Percentiles rank a stretch among this genome's conserved stretches.
phyloP scores from a whole-genome alignment of 2,797 vertebrate genomes.

The Syndactyla subalaris region DNA sequence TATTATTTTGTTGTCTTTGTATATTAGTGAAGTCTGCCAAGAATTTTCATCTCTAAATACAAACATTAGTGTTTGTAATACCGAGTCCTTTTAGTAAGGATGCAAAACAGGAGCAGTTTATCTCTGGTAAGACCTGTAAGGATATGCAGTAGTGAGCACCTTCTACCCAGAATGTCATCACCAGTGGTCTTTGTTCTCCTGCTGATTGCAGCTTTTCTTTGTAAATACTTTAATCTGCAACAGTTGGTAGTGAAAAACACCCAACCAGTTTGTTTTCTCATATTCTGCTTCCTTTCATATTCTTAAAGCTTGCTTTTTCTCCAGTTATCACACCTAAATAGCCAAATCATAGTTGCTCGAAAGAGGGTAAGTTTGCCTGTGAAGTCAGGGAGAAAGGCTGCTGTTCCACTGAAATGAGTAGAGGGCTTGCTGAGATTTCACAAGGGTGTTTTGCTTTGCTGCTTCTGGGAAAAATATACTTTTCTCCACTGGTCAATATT shows the following conservation, averaged over 20 bases:
- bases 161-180: not conserved
- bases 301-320: not conserved
- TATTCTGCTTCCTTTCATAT: not conserved
- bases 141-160: fast-evolving
- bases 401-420: not conserved
- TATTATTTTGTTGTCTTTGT: not conserved
- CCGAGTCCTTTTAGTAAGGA: not conserved
- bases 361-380: not conserved
- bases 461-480: not conserved
- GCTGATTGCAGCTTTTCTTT: not conserved
- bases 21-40: not conserved
- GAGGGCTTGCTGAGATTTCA: not conserved
- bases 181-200: not conserved
- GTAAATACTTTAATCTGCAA: not conserved
- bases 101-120: not conserved
- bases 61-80: not conserved
- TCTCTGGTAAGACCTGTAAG: not conserved
- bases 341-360: not conserved
- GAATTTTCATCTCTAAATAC: not conserved
- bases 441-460: not conserved
- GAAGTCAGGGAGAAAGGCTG: not conserved
- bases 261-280: not conserved
- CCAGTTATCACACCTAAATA: not conserved
- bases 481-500: not conserved
- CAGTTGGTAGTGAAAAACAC: not conserved